These are phyloP conservation scores for Gyrodactylus bullatarudis DNA, from an alignment of 1,140 invertebrate species.

Conservation along the genomic window DNA sequence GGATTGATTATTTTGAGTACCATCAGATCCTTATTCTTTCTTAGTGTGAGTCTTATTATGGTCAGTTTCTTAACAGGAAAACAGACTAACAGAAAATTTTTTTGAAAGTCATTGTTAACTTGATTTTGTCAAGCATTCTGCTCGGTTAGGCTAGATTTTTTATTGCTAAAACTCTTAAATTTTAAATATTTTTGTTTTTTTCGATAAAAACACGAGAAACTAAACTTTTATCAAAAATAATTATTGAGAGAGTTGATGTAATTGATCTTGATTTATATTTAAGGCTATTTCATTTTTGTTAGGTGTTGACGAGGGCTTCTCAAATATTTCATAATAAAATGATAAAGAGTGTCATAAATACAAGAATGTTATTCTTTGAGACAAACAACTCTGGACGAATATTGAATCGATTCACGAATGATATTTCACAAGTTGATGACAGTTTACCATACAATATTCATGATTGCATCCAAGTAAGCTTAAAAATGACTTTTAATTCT, in stretches of 20 bases:
- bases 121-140: too few relatives aligned
- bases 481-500: too few relatives aligned
- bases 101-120: too few relatives aligned
- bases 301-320: slow-evolving; percentile 40
- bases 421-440: slow-evolving; percentile 46
- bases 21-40: background rate
- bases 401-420: slow-evolving; percentile 47
- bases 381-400: slow-evolving; percentile 23
- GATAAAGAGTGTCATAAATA: slow-evolving; percentile 40
- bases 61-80: too few relatives aligned
- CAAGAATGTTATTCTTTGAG: slow-evolving; percentile 27
- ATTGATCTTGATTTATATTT: too few relatives aligned
- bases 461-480: slow-evolving; percentile 30
- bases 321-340: slow-evolving; percentile 42
- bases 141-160: too few relatives aligned
- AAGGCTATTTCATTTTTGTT: slow-evolving; percentile 38
- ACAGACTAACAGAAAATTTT: too few relatives aligned
- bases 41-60: background rate
- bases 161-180: too few relatives aligned
- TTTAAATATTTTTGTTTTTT: too few relatives aligned
- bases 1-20: background rate
- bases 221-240: too few relatives aligned
- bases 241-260: too few relatives aligned
- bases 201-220: too few relatives aligned
- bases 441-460: slow-evolving; percentile 27